phyloP scores from a whole-genome alignment of 2,797 vertebrate species.

The Ispidina picta region DNA sequence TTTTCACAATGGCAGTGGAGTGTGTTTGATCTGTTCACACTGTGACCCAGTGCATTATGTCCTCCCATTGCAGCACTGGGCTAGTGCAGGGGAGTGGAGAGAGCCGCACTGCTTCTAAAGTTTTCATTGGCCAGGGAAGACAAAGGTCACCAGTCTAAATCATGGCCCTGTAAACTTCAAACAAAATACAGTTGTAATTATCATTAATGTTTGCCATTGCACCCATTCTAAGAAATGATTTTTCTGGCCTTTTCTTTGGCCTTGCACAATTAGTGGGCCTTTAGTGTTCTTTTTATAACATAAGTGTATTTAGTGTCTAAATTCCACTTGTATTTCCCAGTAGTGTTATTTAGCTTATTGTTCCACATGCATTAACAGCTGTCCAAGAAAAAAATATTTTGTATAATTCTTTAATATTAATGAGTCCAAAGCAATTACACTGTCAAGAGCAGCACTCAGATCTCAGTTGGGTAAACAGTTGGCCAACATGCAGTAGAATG shows the following conservation, averaged over 20 bases:
- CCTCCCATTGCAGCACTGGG: not conserved
- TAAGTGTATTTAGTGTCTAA: not conserved
- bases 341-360: conserved; percentile 24
- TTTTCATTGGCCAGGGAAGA: not conserved
- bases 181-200: not conserved
- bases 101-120: not conserved
- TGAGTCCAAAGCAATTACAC: conserved; percentile 51
- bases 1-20: not conserved
- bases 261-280: not conserved
- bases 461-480: conserved; percentile 68
- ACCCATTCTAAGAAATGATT: not conserved
- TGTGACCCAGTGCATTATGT: not conserved
- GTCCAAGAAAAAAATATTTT: conserved; percentile 56
- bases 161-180: not conserved
- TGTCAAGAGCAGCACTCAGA: conserved; percentile 33
- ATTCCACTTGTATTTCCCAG: not conserved
- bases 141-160: not conserved
- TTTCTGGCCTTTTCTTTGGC: not conserved
- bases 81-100: not conserved
- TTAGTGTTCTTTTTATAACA: not conserved
- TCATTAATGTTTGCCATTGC: not conserved
- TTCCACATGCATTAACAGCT: conserved; percentile 51
- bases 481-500: conserved; percentile 47
- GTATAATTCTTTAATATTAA: conserved; percentile 59
- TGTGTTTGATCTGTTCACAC: not conserved